Percentiles rank a stretch among this genome's conserved stretches.
Conservation (phyloP, 2,888 invertebrate genomes). For the Scaptomyza polygonia region DNA sequence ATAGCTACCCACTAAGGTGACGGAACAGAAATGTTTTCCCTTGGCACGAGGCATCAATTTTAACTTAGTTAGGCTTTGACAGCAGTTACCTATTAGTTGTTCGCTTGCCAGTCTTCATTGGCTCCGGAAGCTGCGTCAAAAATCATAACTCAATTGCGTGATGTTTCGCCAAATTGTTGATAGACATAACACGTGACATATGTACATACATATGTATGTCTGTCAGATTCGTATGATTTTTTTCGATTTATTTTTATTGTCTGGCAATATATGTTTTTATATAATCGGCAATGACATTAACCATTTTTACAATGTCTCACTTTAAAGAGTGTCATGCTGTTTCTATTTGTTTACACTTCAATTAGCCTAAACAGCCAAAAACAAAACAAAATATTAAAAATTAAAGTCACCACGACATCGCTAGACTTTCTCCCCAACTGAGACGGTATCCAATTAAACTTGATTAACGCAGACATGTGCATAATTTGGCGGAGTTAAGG, state of each 20-base stretch:
- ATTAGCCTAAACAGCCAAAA: slow-evolving; percentile 21
- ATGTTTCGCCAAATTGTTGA: slow-evolving; percentile 31
- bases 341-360: slow-evolving; percentile 28
- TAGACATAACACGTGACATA: slow-evolving; percentile 21
- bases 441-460: slow-evolving; percentile 53
- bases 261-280: slow-evolving; percentile 44
- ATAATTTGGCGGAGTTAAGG: slow-evolving; percentile 41
- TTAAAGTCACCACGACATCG: slow-evolving; percentile 41
- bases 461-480: slow-evolving; percentile 64
- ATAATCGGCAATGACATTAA: not conserved
- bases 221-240: slow-evolving; percentile 2
- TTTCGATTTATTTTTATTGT: slow-evolving; percentile 40
- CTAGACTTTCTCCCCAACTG: slow-evolving; percentile 32
- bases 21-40: slow-evolving; percentile 1
- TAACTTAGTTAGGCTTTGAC: slow-evolving; percentile 49
- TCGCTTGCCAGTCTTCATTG: slow-evolving; percentile 25
- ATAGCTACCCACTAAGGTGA: not conserved
- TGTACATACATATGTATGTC: slow-evolving; percentile 8
- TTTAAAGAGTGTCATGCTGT: not conserved
- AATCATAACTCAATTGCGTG: slow-evolving; percentile 60
- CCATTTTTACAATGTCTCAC: not conserved
- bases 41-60: slow-evolving; percentile 12
- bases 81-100: slow-evolving; percentile 32
- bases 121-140: slow-evolving; percentile 62
- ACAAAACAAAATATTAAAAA: slow-evolving; percentile 7